Evolutionary conservation across 2,113 vertebrate species (phyloP).

Genomic region (Podarcis raffonei): DNA sequence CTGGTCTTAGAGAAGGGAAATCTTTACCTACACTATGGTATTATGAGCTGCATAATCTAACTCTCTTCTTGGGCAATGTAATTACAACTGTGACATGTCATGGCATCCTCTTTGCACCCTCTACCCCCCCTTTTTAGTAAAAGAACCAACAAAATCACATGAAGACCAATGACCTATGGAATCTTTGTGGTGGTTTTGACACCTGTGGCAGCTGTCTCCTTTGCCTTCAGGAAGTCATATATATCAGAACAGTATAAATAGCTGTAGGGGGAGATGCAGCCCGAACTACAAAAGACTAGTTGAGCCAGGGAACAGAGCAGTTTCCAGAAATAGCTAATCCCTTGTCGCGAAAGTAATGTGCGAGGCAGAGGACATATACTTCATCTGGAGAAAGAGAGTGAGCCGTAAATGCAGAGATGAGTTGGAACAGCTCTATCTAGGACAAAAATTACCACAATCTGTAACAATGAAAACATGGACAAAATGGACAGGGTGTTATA

Average conservation of each 20-base stretch:
- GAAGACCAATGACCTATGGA: slow-evolving; percentile 3
- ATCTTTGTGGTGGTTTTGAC: slow-evolving; percentile 1
- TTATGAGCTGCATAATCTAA: not conserved
- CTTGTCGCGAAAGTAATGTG: slow-evolving; percentile 16
- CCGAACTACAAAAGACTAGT: slow-evolving; percentile 22
- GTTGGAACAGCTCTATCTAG: slow-evolving; percentile 23
- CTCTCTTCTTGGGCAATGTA: not conserved
- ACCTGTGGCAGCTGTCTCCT: not conserved
- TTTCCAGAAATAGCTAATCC: slow-evolving; percentile 45
- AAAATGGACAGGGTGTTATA: slow-evolving; percentile 3
- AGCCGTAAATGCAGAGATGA: slow-evolving; percentile 30
- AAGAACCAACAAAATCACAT: not conserved
- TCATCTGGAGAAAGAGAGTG: slow-evolving; percentile 22
- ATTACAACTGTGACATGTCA: slow-evolving; percentile 14
- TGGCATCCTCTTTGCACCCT: not conserved
- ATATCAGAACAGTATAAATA: slow-evolving; percentile 18
- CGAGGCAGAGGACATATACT: slow-evolving; percentile 3
- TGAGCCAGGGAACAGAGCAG: not conserved
- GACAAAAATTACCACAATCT: slow-evolving; percentile 31
- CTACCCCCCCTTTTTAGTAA: not conserved
- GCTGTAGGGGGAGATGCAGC: not conserved
- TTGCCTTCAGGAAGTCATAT: not conserved
- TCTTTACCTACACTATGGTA: slow-evolving; percentile 1
- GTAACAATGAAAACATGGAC: slow-evolving; percentile 8
- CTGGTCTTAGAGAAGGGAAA: not conserved